Percentiles rank a stretch among this genome's conserved stretches.
These are phyloP conservation scores for Drosophila parvula DNA, from an alignment of 1,140 invertebrate species.

Conservation along the genomic window DNA sequence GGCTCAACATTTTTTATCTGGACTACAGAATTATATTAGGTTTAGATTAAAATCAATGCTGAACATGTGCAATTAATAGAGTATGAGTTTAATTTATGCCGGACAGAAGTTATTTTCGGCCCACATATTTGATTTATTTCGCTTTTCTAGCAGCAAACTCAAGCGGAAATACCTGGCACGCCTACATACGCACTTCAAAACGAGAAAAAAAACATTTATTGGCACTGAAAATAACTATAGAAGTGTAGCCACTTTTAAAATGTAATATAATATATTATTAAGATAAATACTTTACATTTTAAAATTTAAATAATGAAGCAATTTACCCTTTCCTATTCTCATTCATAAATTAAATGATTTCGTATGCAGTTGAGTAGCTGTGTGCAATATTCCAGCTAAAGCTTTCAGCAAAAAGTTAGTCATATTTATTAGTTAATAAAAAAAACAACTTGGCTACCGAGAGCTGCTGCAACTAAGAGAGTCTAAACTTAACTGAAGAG, in stretches of 20 bases:
- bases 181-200: constrained; percentile 16
- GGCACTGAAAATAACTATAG: background rate
- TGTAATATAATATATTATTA: background rate
- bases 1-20: background rate
- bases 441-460: constrained; percentile 10
- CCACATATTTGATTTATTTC: constrained; percentile 21
- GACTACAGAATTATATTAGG: constrained; percentile 10
- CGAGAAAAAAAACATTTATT: constrained; percentile 1
- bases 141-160: constrained; percentile 24
- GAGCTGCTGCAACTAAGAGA: constrained; percentile 39
- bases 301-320: background rate
- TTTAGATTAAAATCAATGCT: constrained; percentile 12
- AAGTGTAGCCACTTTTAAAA: background rate
- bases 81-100: constrained; percentile 8
- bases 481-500: constrained; percentile 14
- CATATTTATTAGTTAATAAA: constrained; percentile 36
- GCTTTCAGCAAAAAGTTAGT: constrained; percentile 39
- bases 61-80: constrained; percentile 2
- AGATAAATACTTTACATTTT: background rate
- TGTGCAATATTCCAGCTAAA: constrained; percentile 30
- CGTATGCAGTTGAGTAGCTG: constrained; percentile 36
- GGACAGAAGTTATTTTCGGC: constrained; percentile 18
- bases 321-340: constrained; percentile 4
- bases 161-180: constrained; percentile 54
- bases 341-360: constrained; percentile 36